Conservation (phyloP, 1,140 invertebrate genomes). For the Drosophila kohkoa region DNA sequence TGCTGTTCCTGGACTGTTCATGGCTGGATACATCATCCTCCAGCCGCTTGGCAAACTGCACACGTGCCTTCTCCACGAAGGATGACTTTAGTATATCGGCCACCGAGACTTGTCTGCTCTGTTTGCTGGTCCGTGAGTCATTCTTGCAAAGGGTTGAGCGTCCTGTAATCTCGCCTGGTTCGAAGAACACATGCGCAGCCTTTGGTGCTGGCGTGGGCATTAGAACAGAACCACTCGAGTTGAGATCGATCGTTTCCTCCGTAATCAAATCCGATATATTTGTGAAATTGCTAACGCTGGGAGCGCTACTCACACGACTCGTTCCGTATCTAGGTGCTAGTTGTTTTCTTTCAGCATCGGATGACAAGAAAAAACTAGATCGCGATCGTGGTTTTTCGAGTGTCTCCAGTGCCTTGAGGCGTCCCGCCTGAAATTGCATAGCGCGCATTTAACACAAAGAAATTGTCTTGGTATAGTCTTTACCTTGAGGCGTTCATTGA, state of each 20-base stretch:
- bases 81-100: slow-evolving; percentile 68
- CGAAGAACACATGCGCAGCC: slow-evolving; percentile 68
- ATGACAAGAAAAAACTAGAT: slow-evolving; percentile 21
- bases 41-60: slow-evolving; percentile 44
- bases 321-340: not conserved
- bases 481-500: slow-evolving; percentile 72
- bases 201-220: slow-evolving; percentile 41
- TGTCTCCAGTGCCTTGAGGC: slow-evolving; percentile 66
- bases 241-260: slow-evolving; percentile 76
- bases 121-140: slow-evolving; percentile 15
- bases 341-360: not conserved
- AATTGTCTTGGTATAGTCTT: slow-evolving; percentile 17
- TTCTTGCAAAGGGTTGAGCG: slow-evolving; percentile 66
- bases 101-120: slow-evolving; percentile 55
- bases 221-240: slow-evolving; percentile 56
- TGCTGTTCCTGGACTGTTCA: slow-evolving; percentile 11
- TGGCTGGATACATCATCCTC: slow-evolving; percentile 53
- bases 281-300: slow-evolving; percentile 35
- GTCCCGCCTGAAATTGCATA: slow-evolving; percentile 53
- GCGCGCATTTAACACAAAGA: not conserved
- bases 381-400: slow-evolving; percentile 53
- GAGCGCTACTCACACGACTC: slow-evolving; percentile 9
- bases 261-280: slow-evolving; percentile 77
- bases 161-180: slow-evolving; percentile 77
- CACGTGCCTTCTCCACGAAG: slow-evolving; percentile 72